These are phyloP conservation scores for Pachycephus smyrnensis DNA, from an alignment of 2,888 invertebrate species.

Conservation along the genomic window DNA sequence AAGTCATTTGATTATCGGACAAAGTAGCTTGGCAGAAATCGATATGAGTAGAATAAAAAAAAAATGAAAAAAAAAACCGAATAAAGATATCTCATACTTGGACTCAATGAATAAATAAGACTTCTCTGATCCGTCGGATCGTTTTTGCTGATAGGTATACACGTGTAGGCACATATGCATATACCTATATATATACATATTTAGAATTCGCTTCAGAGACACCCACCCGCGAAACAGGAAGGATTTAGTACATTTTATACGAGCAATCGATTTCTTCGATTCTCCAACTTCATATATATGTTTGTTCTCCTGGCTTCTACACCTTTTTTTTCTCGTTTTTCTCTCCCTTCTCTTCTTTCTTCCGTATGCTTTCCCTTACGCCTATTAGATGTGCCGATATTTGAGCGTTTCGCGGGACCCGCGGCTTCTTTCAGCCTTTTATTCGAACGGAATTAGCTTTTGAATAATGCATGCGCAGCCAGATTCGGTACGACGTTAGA, in stretches of 20 bases:
- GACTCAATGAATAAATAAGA: neutral
- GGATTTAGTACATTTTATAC: conserved; percentile 35
- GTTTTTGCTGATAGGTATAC: neutral
- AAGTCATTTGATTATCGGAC: neutral
- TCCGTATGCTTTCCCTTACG: conserved; percentile 33
- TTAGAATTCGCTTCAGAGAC: neutral
- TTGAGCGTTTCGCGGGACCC: conserved; percentile 21
- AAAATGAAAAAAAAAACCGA: neutral
- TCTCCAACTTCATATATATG: conserved; percentile 11
- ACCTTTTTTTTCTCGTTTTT: conserved; percentile 24
- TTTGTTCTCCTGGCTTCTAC: neutral
- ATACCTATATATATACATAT: neutral
- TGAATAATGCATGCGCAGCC: conserved; percentile 58
- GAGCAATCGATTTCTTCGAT: conserved; percentile 33
- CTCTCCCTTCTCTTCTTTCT: conserved; percentile 24
- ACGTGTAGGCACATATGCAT: neutral
- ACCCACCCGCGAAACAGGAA: conserved; percentile 15
- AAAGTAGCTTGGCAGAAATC: neutral
- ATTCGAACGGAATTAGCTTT: conserved; percentile 53
- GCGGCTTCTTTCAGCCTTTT: conserved; percentile 47
- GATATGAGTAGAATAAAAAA: neutral
- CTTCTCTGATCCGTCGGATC: neutral
- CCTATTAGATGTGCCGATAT: conserved; percentile 41
- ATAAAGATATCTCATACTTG: neutral
- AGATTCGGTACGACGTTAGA: conserved; percentile 43